These are phyloP conservation scores for Pycnonotus jocosus DNA, from an alignment of 2,113 vertebrate genomes.

Conservation along the genomic window DNA sequence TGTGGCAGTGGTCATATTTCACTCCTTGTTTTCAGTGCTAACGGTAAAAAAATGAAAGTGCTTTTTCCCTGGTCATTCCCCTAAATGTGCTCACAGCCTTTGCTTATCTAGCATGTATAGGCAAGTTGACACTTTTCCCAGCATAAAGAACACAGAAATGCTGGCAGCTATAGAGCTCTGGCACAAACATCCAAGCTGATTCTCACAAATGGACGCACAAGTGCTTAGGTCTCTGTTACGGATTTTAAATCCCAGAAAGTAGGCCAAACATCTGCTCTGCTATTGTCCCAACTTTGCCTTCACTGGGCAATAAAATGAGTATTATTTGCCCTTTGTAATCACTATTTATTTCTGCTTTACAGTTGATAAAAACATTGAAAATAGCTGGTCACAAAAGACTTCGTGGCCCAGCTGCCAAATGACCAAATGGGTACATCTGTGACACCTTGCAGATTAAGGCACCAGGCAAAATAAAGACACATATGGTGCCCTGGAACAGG, in stretches of 20 bases:
- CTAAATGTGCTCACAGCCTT: background rate
- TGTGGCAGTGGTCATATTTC: background rate
- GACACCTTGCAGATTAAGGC: background rate
- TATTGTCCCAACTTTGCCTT: constrained; percentile 4
- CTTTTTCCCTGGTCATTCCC: background rate
- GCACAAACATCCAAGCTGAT: background rate
- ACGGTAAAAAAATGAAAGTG: constrained; percentile 7
- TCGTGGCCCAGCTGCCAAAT: background rate
- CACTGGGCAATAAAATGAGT: background rate
- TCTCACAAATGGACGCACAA: constrained; percentile 14
- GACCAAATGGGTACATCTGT: background rate
- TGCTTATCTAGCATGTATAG: background rate
- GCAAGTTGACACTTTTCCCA: background rate
- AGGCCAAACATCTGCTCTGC: constrained; percentile 1
- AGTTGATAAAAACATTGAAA: background rate
- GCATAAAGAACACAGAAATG: background rate
- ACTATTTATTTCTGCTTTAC: constrained; percentile 11
- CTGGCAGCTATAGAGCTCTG: background rate
- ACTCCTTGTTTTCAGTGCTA: background rate
- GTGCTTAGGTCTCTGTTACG: background rate
- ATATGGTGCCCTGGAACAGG: background rate
- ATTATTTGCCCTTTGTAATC: background rate
- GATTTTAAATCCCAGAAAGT: background rate
- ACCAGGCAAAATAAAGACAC: background rate
- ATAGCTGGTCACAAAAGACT: background rate